These are phyloP conservation scores for Limnephilus rhombicus DNA, from an alignment of 2,888 invertebrate species.

Conservation along the genomic window DNA sequence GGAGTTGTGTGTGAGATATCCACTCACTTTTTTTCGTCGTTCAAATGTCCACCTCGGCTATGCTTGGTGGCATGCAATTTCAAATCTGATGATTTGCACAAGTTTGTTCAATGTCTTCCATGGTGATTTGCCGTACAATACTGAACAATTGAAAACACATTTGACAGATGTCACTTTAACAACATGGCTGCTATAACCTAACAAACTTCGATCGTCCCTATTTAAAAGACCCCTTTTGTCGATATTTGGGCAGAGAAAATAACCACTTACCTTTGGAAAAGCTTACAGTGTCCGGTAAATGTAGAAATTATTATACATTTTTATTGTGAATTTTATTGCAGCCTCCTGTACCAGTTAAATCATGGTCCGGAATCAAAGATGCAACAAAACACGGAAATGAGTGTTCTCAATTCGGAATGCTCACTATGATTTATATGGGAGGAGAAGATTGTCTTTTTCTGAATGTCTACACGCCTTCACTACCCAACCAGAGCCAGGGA, in stretches of 20 bases:
- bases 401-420: constrained; percentile 25
- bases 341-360: constrained; percentile 68
- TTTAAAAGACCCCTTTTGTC: not conserved
- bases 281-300: not conserved
- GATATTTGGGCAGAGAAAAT: not conserved
- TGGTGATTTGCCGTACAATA: too few relatives aligned
- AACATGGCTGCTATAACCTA: too few relatives aligned
- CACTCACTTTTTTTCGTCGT: too few relatives aligned
- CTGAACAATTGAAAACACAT: too few relatives aligned
- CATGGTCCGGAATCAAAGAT: constrained; percentile 70
- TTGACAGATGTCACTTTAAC: too few relatives aligned
- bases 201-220: too few relatives aligned
- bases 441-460: constrained; percentile 67
- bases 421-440: constrained; percentile 55
- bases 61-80: too few relatives aligned
- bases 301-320: not conserved
- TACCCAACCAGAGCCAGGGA: constrained; percentile 1
- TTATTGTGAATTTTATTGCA: constrained; percentile 38
- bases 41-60: too few relatives aligned
- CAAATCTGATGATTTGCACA: too few relatives aligned
- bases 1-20: too few relatives aligned
- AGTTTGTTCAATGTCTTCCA: too few relatives aligned
- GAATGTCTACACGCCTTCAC: constrained; percentile 66
- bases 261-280: too few relatives aligned
- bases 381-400: constrained; percentile 70